A percentile compares a stretch with the other conserved stretches of the same genome.
phyloP scores from a whole-genome alignment of 2,113 vertebrate genomes.

The Sylvia atricapilla region DNA sequence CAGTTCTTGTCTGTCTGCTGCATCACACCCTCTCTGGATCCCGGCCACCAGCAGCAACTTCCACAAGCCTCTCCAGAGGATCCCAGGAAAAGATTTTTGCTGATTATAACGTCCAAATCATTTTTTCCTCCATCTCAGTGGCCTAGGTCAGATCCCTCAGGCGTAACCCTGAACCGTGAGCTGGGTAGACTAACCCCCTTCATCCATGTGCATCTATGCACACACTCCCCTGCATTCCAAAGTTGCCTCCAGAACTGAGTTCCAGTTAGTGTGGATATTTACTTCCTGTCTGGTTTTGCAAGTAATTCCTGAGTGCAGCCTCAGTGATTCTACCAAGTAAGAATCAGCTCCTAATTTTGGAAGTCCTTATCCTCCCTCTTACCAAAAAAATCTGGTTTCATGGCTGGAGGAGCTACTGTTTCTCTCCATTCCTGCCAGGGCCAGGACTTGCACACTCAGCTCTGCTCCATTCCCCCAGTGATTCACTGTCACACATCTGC shows the following conservation, averaged over 20 bases:
- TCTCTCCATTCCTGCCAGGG: fast-evolving
- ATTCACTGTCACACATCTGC: background rate
- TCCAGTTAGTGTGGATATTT: background rate
- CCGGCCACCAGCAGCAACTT: background rate
- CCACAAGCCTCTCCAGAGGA: background rate
- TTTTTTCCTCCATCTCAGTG: background rate
- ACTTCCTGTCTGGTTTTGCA: background rate
- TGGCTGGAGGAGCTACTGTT: background rate
- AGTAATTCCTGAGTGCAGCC: background rate
- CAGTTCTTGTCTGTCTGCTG: background rate
- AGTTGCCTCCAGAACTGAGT: background rate
- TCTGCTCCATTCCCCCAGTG: background rate
- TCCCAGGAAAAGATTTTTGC: background rate
- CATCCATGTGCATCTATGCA: fast-evolving
- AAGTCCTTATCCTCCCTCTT: background rate
- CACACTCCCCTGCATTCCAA: background rate
- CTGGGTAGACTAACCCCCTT: background rate
- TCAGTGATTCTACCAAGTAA: background rate
- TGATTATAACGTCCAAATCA: fast-evolving
- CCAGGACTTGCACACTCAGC: background rate
- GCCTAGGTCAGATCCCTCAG: background rate
- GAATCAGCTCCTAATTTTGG: background rate
- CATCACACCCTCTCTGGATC: background rate
- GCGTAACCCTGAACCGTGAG: background rate
- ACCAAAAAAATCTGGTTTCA: background rate